Evolutionary conservation across 2,888 invertebrate species (phyloP).

Genomic region (Stegana nigrithorax): DNA sequence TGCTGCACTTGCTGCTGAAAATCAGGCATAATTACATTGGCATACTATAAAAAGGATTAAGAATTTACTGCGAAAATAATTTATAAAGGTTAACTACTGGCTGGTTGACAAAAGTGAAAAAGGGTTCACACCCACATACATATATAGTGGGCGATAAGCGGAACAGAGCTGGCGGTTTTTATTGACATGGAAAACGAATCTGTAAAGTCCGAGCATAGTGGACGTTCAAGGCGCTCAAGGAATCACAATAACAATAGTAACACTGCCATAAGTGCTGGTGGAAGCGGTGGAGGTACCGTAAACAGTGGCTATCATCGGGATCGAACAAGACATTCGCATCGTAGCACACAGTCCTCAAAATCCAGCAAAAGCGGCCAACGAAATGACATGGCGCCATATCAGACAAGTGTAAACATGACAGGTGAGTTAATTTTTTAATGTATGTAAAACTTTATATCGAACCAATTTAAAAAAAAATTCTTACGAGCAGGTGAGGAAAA

Average conservation of each 20-base stretch:
- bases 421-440: conserved; percentile 65
- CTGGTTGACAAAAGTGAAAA: conserved; percentile 9
- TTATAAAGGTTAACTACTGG: conserved; percentile 31
- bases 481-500: conserved; percentile 73
- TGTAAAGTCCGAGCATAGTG: conserved; percentile 91
- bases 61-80: too few species aligned
- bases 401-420: conserved; percentile 84
- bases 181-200: conserved; percentile 90
- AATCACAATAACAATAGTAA: conserved; percentile 69
- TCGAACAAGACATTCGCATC: conserved; percentile 73
- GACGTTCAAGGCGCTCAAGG: conserved; percentile 80
- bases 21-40: too few species aligned
- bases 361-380: conserved; percentile 70
- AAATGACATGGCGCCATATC: conserved; percentile 84
- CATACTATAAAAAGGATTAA: conserved; percentile 44
- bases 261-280: conserved; percentile 42
- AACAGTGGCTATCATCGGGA: conserved; percentile 71
- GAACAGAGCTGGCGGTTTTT: conserved; percentile 23
- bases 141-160: conserved; percentile 39
- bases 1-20: conserved; percentile 53
- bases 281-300: conserved; percentile 68
- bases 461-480: neutral
- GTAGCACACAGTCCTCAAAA: conserved; percentile 73
- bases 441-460: neutral
- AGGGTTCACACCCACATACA: conserved; percentile 14